Conservation (phyloP, 1,140 invertebrate genomes). For the Platyscapa corneri region DNA sequence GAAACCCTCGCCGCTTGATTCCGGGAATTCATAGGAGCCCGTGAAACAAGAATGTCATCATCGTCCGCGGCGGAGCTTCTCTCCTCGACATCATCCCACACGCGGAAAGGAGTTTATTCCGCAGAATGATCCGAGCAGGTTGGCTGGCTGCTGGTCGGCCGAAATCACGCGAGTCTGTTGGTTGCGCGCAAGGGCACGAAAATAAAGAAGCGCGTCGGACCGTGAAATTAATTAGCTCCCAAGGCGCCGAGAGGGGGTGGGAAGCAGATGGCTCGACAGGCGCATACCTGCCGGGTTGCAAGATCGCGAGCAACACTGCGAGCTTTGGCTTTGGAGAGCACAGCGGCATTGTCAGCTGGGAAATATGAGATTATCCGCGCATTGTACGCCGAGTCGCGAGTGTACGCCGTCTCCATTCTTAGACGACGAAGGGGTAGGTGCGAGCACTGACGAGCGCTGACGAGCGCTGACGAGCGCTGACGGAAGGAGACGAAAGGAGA, state of each 20-base stretch:
- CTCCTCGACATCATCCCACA: not conserved
- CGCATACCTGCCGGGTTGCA: conserved; percentile 13
- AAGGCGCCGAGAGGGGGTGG: too few relatives aligned
- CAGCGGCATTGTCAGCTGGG: conserved; percentile 30
- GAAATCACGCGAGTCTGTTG: not conserved
- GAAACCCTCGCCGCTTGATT: conserved; percentile 43
- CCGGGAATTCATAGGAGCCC: conserved; percentile 20
- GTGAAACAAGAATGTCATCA: too few relatives aligned
- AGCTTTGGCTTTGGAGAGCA: conserved; percentile 19
- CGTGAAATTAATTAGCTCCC: too few relatives aligned
- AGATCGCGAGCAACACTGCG: conserved; percentile 1
- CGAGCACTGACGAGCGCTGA: too few relatives aligned
- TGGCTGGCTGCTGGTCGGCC: not conserved
- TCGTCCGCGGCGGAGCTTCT: too few relatives aligned
- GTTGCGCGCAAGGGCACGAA: too few relatives aligned
- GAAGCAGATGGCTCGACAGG: not conserved
- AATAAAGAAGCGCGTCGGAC: too few relatives aligned
- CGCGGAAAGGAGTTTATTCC: not conserved
- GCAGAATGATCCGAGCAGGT: not conserved
- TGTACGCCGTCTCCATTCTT: conserved; percentile 42
- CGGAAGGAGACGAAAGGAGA: not conserved
- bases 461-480: too few relatives aligned
- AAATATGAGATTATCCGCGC: conserved; percentile 63
- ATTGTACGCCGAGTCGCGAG: too few relatives aligned
- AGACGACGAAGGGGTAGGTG: conserved; percentile 11